These are phyloP conservation scores for Raphicerus campestris DNA, from an alignment of 2,113 vertebrate species.

Conservation along the genomic window DNA sequence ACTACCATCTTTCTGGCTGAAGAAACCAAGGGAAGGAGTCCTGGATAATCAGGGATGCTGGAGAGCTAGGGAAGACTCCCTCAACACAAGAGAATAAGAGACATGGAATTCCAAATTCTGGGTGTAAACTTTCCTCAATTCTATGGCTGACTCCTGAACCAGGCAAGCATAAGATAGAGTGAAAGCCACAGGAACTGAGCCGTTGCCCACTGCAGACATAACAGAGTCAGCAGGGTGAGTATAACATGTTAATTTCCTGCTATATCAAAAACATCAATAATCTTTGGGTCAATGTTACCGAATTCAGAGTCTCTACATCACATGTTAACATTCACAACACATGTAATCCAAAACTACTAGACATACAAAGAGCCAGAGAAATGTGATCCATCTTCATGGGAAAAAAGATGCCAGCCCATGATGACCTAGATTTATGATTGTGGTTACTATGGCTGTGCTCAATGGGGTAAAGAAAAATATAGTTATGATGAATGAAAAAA, in stretches of 20 bases:
- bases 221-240: background rate
- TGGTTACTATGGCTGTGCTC: background rate
- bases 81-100: background rate
- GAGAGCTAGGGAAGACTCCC: background rate
- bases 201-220: background rate
- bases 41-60: background rate
- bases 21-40: background rate
- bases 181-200: background rate
- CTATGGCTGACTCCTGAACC: background rate
- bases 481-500: background rate
- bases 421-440: background rate
- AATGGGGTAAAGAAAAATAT: background rate
- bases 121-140: background rate
- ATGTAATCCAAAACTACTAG: background rate
- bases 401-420: background rate
- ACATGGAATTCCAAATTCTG: background rate
- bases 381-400: background rate
- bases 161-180: background rate
- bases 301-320: background rate
- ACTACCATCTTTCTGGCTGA: background rate
- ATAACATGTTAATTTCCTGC: background rate
- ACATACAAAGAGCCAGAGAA: background rate
- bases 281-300: background rate
- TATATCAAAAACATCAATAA: background rate
- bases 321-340: background rate